Evolutionary conservation across 2,888 invertebrate genomes (phyloP), one percentile per base, ranked within the genome.

Genomic region (Pteria penguin): DNA sequence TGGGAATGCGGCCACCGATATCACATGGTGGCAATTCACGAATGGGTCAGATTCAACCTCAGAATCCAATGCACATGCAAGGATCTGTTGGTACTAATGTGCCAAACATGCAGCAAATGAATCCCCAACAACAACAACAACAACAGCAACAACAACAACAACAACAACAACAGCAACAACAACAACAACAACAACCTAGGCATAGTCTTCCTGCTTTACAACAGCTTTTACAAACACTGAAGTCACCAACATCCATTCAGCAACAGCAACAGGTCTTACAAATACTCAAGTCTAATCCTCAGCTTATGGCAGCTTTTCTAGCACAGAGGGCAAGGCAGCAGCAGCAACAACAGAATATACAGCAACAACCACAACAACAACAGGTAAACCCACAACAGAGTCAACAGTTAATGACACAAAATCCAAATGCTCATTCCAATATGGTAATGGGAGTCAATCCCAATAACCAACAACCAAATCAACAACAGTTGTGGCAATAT

Each of bases 251-350:
- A 86, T 96, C 96, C 65, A 96, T 96, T 82, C 97, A 98, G 90
- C 98, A 98, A 91, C 98, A 98, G 90, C 96, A 96, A 90, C 96
- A 96, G 93, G 90, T 93, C 95, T 94, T 98, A 80, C 95, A 96
- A 89, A 97, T 98, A 89, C 94, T 98, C 81, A 97, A 97, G 93
- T 96, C 96, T 82, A 97, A 98, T 93, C 98, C 98, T 55, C 97
- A 96, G 87, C 94, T 98, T 62, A 98, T 98, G 97, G 97, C 97
- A 72, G 97, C 97, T 71, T 97, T 97, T 91, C 96, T 98, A 83
- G 97, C 97, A 90, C 96, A 97, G 92, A 93, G 93, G 84, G 88
- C 84, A 70, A 92, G 86, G 32, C 84, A 87, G 62, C 84, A 88
- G 72, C 85, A 86, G 75, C 86, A 85, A 66, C 86, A 85, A 63